phyloP scores from a whole-genome alignment of 2,888 invertebrate genomes.

The Phalangium opilio region DNA sequence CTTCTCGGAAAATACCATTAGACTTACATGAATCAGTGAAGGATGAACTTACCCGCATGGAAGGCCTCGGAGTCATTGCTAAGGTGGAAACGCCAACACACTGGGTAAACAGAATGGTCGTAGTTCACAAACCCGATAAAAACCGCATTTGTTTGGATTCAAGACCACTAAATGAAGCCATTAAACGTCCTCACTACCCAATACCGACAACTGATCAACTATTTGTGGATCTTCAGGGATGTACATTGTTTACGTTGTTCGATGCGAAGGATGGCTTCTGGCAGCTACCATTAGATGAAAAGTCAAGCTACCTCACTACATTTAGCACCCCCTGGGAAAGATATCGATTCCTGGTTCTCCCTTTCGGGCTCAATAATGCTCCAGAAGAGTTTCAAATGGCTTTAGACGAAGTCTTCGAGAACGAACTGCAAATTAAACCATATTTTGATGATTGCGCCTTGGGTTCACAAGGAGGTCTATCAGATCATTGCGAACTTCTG shows the following conservation, averaged over 20 bases:
- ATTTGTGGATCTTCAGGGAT: slow-evolving; percentile 1
- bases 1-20: neutral
- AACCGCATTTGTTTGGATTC: slow-evolving; percentile 8
- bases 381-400: slow-evolving; percentile 8
- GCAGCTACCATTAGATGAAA: slow-evolving; percentile 3
- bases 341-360: slow-evolving; percentile 6
- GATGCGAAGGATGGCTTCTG: slow-evolving; percentile 8
- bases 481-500: too few species aligned
- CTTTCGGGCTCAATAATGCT: slow-evolving; percentile 7
- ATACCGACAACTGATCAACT: slow-evolving; percentile 6
- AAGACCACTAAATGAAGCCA: slow-evolving; percentile 7
- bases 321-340: slow-evolving; percentile 8
- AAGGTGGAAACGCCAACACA: slow-evolving; percentile 2
- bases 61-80: slow-evolving; percentile 1
- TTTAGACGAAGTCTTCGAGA: slow-evolving; percentile 6
- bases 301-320: slow-evolving; percentile 3
- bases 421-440: neutral
- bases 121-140: slow-evolving; percentile 5
- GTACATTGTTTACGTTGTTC: slow-evolving; percentile 5
- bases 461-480: too few species aligned
- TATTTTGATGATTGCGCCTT: slow-evolving; percentile 6
- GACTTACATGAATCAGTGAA: slow-evolving; percentile 6
- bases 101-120: slow-evolving; percentile 3
- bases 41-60: slow-evolving; percentile 6
- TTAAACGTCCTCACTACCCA: slow-evolving; percentile 4